Conservation (phyloP, 1,140 invertebrate species). For the Aleiodes sp. region DNA sequence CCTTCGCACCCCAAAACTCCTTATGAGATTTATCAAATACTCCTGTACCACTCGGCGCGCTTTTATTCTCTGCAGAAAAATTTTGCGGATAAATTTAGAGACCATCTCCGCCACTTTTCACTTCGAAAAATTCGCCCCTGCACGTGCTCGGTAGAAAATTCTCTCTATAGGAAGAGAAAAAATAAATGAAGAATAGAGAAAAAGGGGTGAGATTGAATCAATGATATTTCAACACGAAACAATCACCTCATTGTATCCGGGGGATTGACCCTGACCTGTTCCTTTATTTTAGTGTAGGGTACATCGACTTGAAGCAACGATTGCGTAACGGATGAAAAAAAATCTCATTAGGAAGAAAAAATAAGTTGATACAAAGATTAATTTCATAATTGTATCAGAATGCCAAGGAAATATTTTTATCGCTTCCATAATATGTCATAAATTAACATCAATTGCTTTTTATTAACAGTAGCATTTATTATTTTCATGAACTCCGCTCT, state of each 20-base stretch:
- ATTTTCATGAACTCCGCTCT: too few species aligned
- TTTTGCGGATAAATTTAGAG: constrained; percentile 1
- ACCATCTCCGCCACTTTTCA: not conserved
- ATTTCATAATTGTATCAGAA: too few species aligned
- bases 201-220: not conserved
- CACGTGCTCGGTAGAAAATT: not conserved
- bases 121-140: not conserved
- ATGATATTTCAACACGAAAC: not conserved
- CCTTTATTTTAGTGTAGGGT: too few species aligned
- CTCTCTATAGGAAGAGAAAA: not conserved
- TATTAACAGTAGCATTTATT: too few species aligned
- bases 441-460: too few species aligned
- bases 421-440: too few species aligned
- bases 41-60: not conserved
- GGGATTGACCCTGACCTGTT: constrained; percentile 12
- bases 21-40: constrained; percentile 39
- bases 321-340: too few species aligned
- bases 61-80: not conserved
- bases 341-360: too few species aligned
- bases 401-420: too few species aligned
- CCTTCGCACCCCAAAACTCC: constrained; percentile 16
- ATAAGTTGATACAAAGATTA: too few species aligned
- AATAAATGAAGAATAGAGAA: not conserved
- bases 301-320: too few species aligned
- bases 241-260: constrained; percentile 4